phyloP scores from a whole-genome alignment of 2,888 invertebrate species.

The Lasioglossum malachurum region DNA sequence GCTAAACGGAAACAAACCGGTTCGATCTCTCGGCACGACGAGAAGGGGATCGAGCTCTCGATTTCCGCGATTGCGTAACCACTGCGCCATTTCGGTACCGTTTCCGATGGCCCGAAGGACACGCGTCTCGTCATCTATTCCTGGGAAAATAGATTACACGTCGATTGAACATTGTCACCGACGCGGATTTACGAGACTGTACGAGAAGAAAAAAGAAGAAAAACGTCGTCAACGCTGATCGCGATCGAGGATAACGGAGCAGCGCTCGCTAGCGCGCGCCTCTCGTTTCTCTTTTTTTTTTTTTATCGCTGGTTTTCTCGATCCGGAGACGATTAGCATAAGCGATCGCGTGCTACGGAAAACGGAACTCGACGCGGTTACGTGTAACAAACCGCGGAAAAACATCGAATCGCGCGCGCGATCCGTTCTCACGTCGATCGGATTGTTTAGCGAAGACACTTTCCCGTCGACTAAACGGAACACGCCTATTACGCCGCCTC shows the following conservation, averaged over 20 bases:
- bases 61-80: neutral
- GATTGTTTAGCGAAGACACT: neutral
- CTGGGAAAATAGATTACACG: neutral
- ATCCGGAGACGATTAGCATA: constrained; percentile 13
- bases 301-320: neutral
- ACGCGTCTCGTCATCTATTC: neutral
- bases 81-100: neutral
- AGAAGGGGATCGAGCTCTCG: neutral
- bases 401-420: constrained; percentile 41
- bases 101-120: neutral
- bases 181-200: constrained; percentile 1
- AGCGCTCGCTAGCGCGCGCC: neutral
- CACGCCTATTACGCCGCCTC: constrained; percentile 25
- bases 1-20: constrained; percentile 2
- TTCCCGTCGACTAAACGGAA: constrained; percentile 3
- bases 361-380: constrained; percentile 35
- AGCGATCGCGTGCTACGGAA: constrained; percentile 29
- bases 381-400: constrained; percentile 31
- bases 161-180: constrained; percentile 9
- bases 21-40: neutral
- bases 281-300: neutral
- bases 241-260: constrained; percentile 15
- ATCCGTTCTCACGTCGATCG: constrained; percentile 34
- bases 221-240: neutral
- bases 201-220: neutral